Evolutionary conservation across 1,140 invertebrate species (phyloP).

Genomic region (Teleopsis dalmanni): DNA sequence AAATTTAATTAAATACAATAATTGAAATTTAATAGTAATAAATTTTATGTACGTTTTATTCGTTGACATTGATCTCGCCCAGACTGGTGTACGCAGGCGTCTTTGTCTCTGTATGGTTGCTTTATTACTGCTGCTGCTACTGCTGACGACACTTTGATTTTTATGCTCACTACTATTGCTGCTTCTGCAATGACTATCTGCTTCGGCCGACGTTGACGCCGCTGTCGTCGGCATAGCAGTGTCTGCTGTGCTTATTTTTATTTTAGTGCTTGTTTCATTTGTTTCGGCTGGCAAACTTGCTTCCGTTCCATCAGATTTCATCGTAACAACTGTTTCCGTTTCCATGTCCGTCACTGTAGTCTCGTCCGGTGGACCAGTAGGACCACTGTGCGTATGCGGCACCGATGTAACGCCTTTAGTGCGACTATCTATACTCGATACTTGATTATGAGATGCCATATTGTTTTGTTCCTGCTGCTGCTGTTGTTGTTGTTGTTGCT

Average conservation of each 20-base stretch:
- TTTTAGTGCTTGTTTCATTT: not conserved
- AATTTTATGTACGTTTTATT: constrained; percentile 39
- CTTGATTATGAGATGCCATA: constrained; percentile 29
- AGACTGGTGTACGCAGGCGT: constrained; percentile 64
- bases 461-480: constrained; percentile 16
- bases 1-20: constrained; percentile 4
- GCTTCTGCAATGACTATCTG: not conserved
- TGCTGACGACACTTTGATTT: constrained; percentile 14
- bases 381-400: constrained; percentile 31
- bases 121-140: constrained; percentile 43
- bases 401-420: constrained; percentile 30
- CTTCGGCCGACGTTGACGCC: constrained; percentile 7
- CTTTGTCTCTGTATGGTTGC: constrained; percentile 46
- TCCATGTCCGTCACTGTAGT: constrained; percentile 6
- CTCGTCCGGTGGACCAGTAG: constrained; percentile 34
- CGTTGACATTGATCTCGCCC: constrained; percentile 57
- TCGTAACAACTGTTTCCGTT: constrained; percentile 2
- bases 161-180: not conserved
- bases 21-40: not conserved
- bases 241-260: not conserved
- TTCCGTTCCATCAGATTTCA: constrained; percentile 5
- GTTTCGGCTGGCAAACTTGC: constrained; percentile 2
- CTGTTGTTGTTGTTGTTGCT: constrained; percentile 15
- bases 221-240: constrained; percentile 3
- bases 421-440: constrained; percentile 27